phyloP scores from a whole-genome alignment of 2,888 invertebrate species.

The Nephrotoma guestfalica region DNA sequence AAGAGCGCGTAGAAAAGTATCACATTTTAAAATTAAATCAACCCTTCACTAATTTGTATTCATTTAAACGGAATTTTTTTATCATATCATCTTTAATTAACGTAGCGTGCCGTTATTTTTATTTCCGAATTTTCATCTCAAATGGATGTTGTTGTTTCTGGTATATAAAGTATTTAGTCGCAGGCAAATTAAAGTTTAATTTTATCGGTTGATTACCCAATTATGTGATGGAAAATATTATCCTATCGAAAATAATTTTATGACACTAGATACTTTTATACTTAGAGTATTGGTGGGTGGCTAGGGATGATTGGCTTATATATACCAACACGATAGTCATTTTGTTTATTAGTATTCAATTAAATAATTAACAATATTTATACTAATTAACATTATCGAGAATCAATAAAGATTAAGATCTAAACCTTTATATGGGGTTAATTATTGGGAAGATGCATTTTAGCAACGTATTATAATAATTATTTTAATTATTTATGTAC shows the following conservation, averaged over 20 bases:
- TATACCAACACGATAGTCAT: background rate
- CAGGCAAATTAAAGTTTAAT: background rate
- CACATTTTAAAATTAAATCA: background rate
- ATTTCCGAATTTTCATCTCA: background rate
- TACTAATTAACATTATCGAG: background rate
- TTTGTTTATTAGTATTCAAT: background rate
- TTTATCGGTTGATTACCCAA: background rate
- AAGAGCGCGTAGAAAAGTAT: background rate
- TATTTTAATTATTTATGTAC: too few relatives aligned
- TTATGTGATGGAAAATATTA: background rate
- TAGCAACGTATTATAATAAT: too few relatives aligned
- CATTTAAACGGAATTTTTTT: background rate
- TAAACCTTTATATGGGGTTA: too few relatives aligned
- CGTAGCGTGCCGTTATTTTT: background rate
- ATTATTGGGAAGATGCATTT: too few relatives aligned
- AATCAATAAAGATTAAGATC: background rate
- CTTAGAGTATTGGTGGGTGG: background rate
- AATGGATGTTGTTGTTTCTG: background rate
- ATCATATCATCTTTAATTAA: background rate
- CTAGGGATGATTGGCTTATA: background rate
- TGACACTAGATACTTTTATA: background rate
- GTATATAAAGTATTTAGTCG: background rate
- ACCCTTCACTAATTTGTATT: background rate
- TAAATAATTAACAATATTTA: background rate
- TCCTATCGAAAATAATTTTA: background rate